A percentile compares a stretch with the other conserved stretches of the same genome.
Evolutionary conservation across 2,888 invertebrate genomes (phyloP).

Genomic region (Leptopilina myrica): DNA sequence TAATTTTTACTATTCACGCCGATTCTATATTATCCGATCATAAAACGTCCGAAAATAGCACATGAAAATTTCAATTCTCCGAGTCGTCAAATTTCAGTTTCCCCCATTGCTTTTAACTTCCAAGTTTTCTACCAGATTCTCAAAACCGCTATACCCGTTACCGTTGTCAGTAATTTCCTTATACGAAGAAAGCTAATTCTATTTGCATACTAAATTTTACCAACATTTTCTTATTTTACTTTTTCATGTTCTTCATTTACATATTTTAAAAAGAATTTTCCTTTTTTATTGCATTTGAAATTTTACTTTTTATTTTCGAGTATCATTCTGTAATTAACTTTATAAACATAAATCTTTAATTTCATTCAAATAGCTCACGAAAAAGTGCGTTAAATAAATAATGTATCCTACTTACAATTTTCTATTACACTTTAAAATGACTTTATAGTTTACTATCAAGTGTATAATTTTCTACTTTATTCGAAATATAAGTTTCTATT

Average conservation of each 20-base stretch:
- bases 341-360: no score
- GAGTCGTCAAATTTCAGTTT: constrained; percentile 18
- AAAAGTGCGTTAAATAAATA: neutral
- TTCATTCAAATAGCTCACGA: no score
- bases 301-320: neutral
- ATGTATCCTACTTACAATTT: neutral
- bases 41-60: constrained; percentile 13
- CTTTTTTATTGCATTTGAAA: neutral
- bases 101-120: constrained; percentile 20
- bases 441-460: no score
- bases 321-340: no score
- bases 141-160: constrained; percentile 29
- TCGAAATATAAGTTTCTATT: no score
- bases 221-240: neutral
- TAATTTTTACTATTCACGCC: constrained; percentile 29
- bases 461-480: no score
- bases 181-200: constrained; percentile 23
- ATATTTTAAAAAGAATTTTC: neutral
- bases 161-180: constrained; percentile 10
- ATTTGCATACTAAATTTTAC: constrained; percentile 27
- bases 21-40: constrained; percentile 10
- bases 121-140: neutral
- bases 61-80: constrained; percentile 36
- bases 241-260: neutral
- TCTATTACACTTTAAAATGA: no score